Percentiles rank a stretch among this genome's conserved stretches.
Conservation (phyloP, 23 tunicate species). For the Phallusia fumigata region DNA sequence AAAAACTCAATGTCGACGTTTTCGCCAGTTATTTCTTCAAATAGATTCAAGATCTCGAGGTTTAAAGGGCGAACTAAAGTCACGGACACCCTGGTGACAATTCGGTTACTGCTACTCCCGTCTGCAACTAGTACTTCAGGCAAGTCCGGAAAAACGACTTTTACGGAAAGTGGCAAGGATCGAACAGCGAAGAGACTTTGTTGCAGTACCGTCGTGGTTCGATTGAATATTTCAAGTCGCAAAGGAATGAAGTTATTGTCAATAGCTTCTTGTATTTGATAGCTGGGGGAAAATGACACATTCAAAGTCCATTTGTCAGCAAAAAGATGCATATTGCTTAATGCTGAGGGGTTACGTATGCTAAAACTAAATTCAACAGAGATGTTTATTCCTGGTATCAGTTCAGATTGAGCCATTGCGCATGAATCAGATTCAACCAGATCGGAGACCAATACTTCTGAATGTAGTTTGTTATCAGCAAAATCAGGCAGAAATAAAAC, state of each 20-base stretch:
- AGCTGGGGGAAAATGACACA: not conserved
- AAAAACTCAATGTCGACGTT: not conserved
- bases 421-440: not conserved
- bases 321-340: not conserved
- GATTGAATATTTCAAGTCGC: not conserved
- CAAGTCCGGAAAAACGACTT: not conserved
- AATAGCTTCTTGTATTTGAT: not conserved
- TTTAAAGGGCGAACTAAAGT: not conserved
- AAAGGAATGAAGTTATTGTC: not conserved
- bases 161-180: not conserved
- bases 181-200: not conserved
- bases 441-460: not conserved
- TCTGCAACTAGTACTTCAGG: not conserved
- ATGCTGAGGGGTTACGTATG: not conserved
- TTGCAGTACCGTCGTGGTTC: not conserved
- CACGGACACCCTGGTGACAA: not conserved
- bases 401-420: not conserved
- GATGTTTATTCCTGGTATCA: not conserved
- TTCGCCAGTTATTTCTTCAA: not conserved
- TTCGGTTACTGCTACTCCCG: not conserved
- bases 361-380: not conserved
- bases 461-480: not conserved
- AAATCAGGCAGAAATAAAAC: not conserved
- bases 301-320: not conserved
- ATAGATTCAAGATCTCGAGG: not conserved